phyloP scores from a whole-genome alignment of 2,888 invertebrate genomes.

The Druceiella hillmani region DNA sequence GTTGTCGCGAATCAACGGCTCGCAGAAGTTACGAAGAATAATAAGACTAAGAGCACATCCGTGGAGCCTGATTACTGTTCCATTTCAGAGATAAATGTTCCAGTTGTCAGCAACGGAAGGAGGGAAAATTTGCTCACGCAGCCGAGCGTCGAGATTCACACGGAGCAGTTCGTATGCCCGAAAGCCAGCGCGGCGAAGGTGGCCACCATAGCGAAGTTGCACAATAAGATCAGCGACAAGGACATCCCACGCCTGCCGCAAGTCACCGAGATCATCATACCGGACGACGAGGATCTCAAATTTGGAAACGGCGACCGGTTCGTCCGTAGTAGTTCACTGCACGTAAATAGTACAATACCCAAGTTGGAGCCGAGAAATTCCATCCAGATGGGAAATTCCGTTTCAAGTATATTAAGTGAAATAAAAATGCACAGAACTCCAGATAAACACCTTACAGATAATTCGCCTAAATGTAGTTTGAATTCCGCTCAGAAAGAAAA shows the following conservation, averaged over 20 bases:
- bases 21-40: slow-evolving; percentile 48
- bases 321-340: slow-evolving; percentile 4
- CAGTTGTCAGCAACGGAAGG: slow-evolving; percentile 54
- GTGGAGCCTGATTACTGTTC: slow-evolving; percentile 71
- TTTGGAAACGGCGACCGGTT: slow-evolving; percentile 22
- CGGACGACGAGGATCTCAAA: slow-evolving; percentile 51
- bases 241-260: slow-evolving; percentile 71
- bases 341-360: too few species aligned
- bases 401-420: slow-evolving; percentile 55
- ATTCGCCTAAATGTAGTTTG: slow-evolving; percentile 23
- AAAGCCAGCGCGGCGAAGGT: slow-evolving; percentile 46
- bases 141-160: slow-evolving; percentile 50
- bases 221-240: slow-evolving; percentile 46
- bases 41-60: slow-evolving; percentile 41
- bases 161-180: slow-evolving; percentile 39
- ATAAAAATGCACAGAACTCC: too few species aligned
- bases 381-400: slow-evolving; percentile 57
- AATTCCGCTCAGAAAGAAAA: not conserved
- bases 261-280: slow-evolving; percentile 68
- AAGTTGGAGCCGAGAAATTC: slow-evolving; percentile 49
- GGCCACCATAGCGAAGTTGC: slow-evolving; percentile 41
- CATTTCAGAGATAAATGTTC: slow-evolving; percentile 68
- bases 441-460: slow-evolving; percentile 25
- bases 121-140: slow-evolving; percentile 50
- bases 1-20: slow-evolving; percentile 55